phyloP scores from a whole-genome alignment of 2,797 vertebrate species.

The Rhabdophis nuchalis region DNA sequence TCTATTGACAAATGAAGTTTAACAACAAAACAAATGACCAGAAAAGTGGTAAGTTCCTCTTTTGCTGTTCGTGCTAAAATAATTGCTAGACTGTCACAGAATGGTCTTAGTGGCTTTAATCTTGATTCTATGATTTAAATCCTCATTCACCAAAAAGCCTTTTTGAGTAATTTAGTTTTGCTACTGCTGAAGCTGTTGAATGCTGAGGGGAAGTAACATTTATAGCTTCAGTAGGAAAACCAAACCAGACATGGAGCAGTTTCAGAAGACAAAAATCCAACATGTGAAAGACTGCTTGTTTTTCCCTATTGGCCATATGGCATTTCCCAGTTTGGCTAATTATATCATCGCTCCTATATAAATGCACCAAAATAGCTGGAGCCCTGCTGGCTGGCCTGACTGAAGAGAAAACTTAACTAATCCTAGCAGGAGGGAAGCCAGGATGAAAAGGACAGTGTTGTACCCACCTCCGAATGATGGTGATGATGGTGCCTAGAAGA shows the following conservation, averaged over 20 bases:
- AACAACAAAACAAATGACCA: neutral
- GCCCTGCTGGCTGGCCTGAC: conserved; percentile 26
- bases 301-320: conserved; percentile 30
- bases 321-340: conserved; percentile 40
- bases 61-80: neutral
- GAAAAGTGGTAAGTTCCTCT: neutral
- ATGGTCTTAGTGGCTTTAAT: neutral
- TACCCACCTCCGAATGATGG: neutral
- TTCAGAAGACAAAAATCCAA: conserved; percentile 36
- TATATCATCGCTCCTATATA: conserved; percentile 49
- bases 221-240: conserved; percentile 28
- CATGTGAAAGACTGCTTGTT: conserved; percentile 13
- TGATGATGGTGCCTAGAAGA: conserved; percentile 7
- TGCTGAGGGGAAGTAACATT: conserved; percentile 33
- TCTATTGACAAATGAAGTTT: neutral
- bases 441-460: conserved; percentile 19
- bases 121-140: neutral
- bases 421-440: conserved; percentile 37
- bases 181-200: conserved; percentile 18
- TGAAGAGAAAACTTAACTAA: conserved; percentile 39
- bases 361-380: conserved; percentile 52
- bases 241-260: neutral
- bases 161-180: neutral
- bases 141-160: conserved; percentile 39
- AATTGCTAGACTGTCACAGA: neutral